Conservation (phyloP, 2,888 invertebrate genomes). For the Unio delphinus region DNA sequence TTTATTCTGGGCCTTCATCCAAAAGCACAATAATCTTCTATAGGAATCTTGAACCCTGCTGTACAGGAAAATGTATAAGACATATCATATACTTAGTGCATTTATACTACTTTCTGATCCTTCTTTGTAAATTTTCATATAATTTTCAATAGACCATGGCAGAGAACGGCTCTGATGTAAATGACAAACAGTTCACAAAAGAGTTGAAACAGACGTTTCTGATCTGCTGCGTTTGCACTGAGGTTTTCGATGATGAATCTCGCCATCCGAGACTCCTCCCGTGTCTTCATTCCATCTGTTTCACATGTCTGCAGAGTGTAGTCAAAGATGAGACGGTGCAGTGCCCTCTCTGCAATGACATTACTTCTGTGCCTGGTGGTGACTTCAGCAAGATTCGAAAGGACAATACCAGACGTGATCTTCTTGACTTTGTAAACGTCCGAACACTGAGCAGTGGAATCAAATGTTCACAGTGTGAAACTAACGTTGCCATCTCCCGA, state of each 20-base stretch:
- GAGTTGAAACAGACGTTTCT: neutral
- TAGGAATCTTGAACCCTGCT: too few species aligned
- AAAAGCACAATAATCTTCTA: too few species aligned
- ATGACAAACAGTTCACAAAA: too few species aligned
- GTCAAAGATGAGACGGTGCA: neutral
- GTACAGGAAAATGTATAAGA: too few species aligned
- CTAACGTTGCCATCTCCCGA: too few species aligned
- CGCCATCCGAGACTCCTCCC: constrained; percentile 1
- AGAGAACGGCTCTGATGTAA: too few species aligned
- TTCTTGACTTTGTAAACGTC: constrained; percentile 1
- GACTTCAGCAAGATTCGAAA: neutral
- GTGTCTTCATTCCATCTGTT: constrained; percentile 3
- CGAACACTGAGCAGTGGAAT: neutral
- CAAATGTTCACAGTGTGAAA: neutral
- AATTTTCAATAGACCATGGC: too few species aligned
- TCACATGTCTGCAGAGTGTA: neutral
- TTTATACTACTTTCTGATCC: too few species aligned
- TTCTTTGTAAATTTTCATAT: too few species aligned
- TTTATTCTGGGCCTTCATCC: too few species aligned
- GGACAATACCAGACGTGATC: constrained; percentile 6
- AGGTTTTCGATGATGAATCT: neutral
- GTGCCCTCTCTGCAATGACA: constrained; percentile 1
- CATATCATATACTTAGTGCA: too few species aligned
- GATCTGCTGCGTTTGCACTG: neutral
- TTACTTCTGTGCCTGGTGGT: too few species aligned